phyloP scores from a whole-genome alignment of 2,113 vertebrate genomes.

The Pseudorectes ferrugineus region DNA sequence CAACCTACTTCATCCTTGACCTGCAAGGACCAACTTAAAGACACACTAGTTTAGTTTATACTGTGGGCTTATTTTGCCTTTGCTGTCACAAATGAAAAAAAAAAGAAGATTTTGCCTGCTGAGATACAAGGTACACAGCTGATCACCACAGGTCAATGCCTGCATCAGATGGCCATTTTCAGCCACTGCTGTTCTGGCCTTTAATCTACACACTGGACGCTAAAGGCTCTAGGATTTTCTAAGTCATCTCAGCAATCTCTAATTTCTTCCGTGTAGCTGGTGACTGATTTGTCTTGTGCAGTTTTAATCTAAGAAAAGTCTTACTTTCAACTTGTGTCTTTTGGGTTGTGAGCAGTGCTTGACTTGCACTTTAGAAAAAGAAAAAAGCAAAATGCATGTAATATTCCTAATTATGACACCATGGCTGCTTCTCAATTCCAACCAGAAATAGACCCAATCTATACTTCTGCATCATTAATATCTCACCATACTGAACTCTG shows the following conservation, averaged over 20 bases:
- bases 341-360: background rate
- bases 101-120: background rate
- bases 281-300: background rate
- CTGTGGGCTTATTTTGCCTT: background rate
- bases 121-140: background rate
- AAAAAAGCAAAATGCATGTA: background rate
- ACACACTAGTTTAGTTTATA: background rate
- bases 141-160: background rate
- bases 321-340: background rate
- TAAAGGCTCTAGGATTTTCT: background rate
- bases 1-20: conserved; percentile 22
- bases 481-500: background rate
- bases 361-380: background rate
- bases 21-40: background rate
- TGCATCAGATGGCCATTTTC: background rate
- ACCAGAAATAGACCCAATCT: background rate
- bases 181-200: background rate
- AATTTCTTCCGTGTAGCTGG: background rate
- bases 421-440: background rate
- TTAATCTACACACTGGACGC: background rate
- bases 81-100: background rate
- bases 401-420: background rate
- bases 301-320: background rate
- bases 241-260: background rate
- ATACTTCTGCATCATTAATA: background rate